Conservation (phyloP, 2,888 invertebrate species). For the Oscheius sp. region DNA sequence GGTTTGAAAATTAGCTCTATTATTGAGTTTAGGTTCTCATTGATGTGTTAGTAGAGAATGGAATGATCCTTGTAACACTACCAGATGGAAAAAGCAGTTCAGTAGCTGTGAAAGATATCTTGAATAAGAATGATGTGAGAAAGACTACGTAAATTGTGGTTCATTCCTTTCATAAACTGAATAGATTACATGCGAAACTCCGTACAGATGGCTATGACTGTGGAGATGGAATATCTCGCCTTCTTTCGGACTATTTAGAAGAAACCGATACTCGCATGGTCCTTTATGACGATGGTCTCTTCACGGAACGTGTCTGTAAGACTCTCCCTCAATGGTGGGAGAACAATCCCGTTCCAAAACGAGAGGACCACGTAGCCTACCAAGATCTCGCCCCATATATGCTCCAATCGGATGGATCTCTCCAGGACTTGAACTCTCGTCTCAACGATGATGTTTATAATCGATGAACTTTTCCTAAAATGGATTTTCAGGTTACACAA, state of each 20-base stretch:
- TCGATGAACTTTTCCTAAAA: not conserved
- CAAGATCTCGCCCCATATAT: conserved; percentile 59
- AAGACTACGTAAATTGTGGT: conserved; percentile 40
- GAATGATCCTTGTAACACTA: conserved; percentile 34
- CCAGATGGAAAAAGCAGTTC: conserved; percentile 32
- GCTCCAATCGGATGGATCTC: conserved; percentile 58
- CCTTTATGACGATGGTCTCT: conserved; percentile 53
- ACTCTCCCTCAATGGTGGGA: conserved; percentile 51
- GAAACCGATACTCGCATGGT: conserved; percentile 53
- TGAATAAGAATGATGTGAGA: conserved; percentile 34
- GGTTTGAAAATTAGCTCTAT: conserved; percentile 13
- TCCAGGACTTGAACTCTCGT: conserved; percentile 55
- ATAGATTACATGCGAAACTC: conserved; percentile 51
- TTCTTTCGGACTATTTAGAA: conserved; percentile 49
- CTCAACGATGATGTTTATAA: conserved; percentile 36
- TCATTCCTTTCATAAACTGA: not conserved
- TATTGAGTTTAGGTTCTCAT: conserved; percentile 24
- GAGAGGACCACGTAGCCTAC: conserved; percentile 54
- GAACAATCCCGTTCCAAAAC: conserved; percentile 52
- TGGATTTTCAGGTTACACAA: conserved; percentile 40
- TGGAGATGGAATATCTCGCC: conserved; percentile 54
- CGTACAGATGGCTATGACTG: conserved; percentile 64
- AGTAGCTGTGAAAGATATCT: conserved; percentile 39
- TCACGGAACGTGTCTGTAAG: conserved; percentile 57
- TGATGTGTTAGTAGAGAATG: conserved; percentile 40